Base-by-base conservation (phyloP, 2,113 vertebrate genomes). In the Paradoxurus hermaphroditus region DNA sequence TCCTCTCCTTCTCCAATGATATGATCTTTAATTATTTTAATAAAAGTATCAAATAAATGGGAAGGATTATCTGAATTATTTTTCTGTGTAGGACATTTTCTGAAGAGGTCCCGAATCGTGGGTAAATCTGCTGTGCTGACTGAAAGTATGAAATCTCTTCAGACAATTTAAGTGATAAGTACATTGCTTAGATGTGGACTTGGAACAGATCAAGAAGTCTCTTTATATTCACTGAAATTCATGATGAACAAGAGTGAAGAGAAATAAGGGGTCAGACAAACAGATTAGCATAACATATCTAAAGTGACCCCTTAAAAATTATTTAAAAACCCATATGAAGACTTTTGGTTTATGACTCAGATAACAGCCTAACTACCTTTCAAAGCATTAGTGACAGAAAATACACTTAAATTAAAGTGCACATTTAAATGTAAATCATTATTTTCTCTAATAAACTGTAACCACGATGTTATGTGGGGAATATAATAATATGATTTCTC, bases 21-120 rank as follows among this genome's bases (percentile, higher is more conserved):
- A 93, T 25, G 4, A 96, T 89, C 95, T 97, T 94, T 95, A 94
- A 94, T 96, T 90, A 96, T 94, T 95, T 95, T 88, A 95, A 87
- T 93, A 96, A 96, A 94, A 65, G 44, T 88, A 91, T 77, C 86
- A 96, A 86, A 92, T 81, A 73, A 83, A 18, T 93, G 49, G 13
- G n/a, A 78, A 73, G 16, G 41, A 95, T 93, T 94, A 85, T 81
- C 70, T 70, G 77, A 95, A 83, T 92, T 83, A 86, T 94, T 91
- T 96, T 59, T 56, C 63, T 77, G 4, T 63, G 13, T 87, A 1
- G 53, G 39, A 49, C 36, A 41, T 88, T 89, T 93, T 89, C 86
- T 86, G 51, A 67, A 44, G 49, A 96, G 91, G 41, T 72, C 11
- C 15, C 81, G 59, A 87, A 67, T 15, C 70, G 29, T 70, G 34